A percentile compares a stretch with the other conserved stretches of the same genome.
phyloP scores from a whole-genome alignment of 2,113 vertebrate species.

The Ptilonorhynchus violaceus region DNA sequence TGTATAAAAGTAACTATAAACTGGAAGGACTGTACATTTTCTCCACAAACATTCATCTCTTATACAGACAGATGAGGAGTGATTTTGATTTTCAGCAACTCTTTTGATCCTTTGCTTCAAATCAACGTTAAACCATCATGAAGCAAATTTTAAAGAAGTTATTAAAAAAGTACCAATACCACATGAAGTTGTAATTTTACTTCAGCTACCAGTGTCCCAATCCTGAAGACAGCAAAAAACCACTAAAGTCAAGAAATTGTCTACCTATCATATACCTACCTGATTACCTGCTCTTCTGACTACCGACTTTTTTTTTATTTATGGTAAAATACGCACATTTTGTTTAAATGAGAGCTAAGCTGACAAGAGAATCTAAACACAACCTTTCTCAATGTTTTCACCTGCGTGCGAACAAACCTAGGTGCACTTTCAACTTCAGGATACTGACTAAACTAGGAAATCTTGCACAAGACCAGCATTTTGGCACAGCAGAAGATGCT shows the following conservation, averaged over 20 bases:
- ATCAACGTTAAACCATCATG: not conserved
- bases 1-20: not conserved
- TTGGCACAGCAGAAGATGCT: accelerated
- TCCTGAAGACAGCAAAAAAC: not conserved
- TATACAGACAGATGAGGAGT: not conserved
- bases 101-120: not conserved
- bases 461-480: not conserved
- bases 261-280: not conserved
- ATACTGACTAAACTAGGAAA: not conserved
- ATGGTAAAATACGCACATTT: accelerated
- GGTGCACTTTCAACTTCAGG: not conserved
- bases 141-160: not conserved
- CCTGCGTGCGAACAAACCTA: not conserved
- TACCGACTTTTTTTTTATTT: not conserved
- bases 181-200: not conserved
- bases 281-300: not conserved
- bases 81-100: not conserved
- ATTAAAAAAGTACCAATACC: not conserved
- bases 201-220: not conserved
- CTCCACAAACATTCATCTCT: not conserved
- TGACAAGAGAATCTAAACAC: not conserved
- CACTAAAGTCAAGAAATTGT: not conserved
- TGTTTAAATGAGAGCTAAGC: not conserved
- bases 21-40: not conserved
- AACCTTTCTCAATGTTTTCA: not conserved